phyloP scores from a whole-genome alignment of 64 coral and sea anemone genomes.

The Pachyseris speciosa region DNA sequence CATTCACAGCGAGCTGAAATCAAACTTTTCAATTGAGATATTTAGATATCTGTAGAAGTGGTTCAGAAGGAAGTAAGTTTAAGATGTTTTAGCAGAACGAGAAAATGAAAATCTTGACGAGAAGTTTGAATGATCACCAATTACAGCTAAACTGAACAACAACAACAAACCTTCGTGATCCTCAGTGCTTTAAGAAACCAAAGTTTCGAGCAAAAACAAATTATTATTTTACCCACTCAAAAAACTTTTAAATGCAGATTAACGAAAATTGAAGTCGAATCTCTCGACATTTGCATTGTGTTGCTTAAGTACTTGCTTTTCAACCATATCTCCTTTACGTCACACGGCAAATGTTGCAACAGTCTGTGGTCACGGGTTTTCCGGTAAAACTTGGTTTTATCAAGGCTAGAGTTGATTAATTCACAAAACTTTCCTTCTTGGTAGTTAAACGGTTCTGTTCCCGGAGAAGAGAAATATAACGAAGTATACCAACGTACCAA shows the following conservation, averaged over 20 bases:
- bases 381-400: neutral
- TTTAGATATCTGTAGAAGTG: too few species aligned
- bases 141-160: too few species aligned
- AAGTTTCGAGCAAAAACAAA: neutral
- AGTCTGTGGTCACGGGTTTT: neutral
- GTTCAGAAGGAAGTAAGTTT: too few species aligned
- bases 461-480: neutral
- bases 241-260: slow-evolving; percentile 25
- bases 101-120: neutral
- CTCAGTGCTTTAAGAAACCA: neutral
- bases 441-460: neutral
- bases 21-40: too few species aligned
- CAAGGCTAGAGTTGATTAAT: neutral
- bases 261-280: slow-evolving; percentile 5
- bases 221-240: slow-evolving; percentile 17
- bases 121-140: too few species aligned
- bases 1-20: too few species aligned
- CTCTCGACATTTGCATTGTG: slow-evolving; percentile 19
- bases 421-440: neutral
- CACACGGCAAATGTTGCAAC: slow-evolving; percentile 1
- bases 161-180: too few species aligned
- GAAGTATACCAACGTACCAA: neutral
- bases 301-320: slow-evolving; percentile 3
- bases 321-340: slow-evolving; percentile 28
- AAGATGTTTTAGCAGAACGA: too few species aligned